Evolutionary conservation across 2,888 invertebrate species (phyloP).

Genomic region (Melolontha melolontha): DNA sequence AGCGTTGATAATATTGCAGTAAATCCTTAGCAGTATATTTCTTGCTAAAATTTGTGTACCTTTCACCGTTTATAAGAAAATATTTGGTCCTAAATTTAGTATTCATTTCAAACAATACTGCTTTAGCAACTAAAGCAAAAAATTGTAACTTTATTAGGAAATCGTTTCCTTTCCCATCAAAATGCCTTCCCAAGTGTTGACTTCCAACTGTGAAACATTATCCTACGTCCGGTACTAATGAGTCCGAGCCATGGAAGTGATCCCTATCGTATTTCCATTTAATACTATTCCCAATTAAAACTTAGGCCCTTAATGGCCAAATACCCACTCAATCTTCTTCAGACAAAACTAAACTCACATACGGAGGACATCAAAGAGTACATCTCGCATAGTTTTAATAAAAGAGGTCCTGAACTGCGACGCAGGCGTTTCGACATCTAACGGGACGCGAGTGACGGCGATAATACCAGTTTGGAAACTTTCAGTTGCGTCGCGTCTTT

Average conservation of each 20-base stretch:
- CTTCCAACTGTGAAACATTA: neutral
- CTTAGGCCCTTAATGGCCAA: conserved; percentile 23
- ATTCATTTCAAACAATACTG: too few species aligned
- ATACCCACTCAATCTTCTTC: conserved; percentile 8
- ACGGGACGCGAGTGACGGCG: conserved; percentile 8
- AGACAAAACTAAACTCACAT: conserved; percentile 15
- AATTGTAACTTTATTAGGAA: too few species aligned
- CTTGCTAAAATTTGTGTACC: too few species aligned
- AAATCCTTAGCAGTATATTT: too few species aligned
- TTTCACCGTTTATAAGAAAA: too few species aligned
- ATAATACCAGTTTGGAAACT: conserved; percentile 12
- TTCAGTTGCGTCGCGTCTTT: conserved; percentile 35
- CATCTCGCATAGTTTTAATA: conserved; percentile 1
- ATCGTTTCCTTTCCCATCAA: too few species aligned
- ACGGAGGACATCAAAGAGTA: conserved; percentile 11
- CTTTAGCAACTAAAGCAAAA: too few species aligned
- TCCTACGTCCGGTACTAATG: neutral
- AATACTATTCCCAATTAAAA: conserved; percentile 24
- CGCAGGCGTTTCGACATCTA: conserved; percentile 23
- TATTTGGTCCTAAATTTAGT: too few species aligned
- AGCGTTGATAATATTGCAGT: too few species aligned
- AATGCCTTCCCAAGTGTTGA: too few species aligned
- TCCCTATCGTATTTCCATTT: conserved; percentile 24
- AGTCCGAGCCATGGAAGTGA: conserved; percentile 10
- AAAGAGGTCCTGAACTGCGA: conserved; percentile 17